Evolutionary conservation across 2,113 vertebrate genomes (phyloP), one percentile per base, ranked within the genome.

Genomic region (Scatophagus argus): DNA sequence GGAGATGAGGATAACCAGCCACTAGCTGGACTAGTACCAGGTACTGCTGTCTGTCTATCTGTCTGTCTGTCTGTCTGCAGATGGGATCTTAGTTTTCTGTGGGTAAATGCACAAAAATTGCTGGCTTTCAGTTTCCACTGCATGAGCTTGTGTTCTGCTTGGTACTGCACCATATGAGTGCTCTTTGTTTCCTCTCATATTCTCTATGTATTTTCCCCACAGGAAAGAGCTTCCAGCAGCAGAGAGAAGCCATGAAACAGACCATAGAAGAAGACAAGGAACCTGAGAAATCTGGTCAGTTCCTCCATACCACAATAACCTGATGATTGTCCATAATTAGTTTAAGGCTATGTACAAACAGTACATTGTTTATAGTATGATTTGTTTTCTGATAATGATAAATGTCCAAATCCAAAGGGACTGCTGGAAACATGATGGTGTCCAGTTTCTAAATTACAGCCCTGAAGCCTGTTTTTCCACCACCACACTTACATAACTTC

Each of bases 241-340:
- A 99, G 92, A 96, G 98, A 89, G 98, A 99, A 94, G 98, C 98
- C 84, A 99, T 99, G 98, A 99, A 99, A 72, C 98, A 99, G 89
- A 99, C 98, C 14, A 98, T 99, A 94, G 98, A 99, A 92, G 98
- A 99, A 93, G 98, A 99, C 83, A 99, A 98, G 85, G 97, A 99
- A 77, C 97, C 98, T 31, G 98, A 99, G 92, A 99, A 99, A 91
- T 96, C 98, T 85, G 98, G 98, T 99, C 11, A 80, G 90, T 84
- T 23, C 6, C 6, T 32, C 31, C 21, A 3, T 16, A 11, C 60
- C 21, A 4, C 54, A 14, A 14, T 17, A 38, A 64, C 36, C 31
- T n/a, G 5, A 44, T 27, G 39, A 27, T 31, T 63, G 17, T 62
- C 11, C 36, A 59, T 12, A 49, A 29, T 7, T 14, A 1, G 1